Percentiles rank a stretch among this genome's conserved stretches.
Conservation (phyloP, 2,113 vertebrate species). For the Himantopus leucocephalus region DNA sequence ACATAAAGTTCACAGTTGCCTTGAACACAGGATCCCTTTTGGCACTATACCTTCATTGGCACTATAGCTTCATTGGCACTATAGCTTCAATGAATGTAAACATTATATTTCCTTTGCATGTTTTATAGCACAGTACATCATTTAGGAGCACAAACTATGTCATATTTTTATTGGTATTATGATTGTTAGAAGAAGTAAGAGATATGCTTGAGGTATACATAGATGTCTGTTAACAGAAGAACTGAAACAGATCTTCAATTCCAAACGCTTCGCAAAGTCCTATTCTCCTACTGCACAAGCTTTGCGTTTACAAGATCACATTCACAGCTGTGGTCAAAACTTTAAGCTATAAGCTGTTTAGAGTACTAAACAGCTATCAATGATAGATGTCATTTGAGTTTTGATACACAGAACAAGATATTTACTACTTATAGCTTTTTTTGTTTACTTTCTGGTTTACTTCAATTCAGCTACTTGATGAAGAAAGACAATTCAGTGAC, state of each 20-base stretch:
- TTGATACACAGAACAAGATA: background rate
- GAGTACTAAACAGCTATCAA: background rate
- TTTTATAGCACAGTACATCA: background rate
- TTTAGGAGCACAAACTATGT: background rate
- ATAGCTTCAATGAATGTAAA: background rate
- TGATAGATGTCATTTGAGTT: background rate
- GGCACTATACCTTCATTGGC: background rate
- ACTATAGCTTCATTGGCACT: background rate
- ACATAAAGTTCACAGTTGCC: background rate
- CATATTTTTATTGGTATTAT: background rate
- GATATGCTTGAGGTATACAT: background rate
- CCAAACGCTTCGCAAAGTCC: background rate
- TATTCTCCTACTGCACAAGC: rapidly evolving
- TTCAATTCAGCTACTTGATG: background rate
- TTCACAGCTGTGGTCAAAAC: background rate
- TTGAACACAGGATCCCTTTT: background rate
- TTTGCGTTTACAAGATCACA: background rate
- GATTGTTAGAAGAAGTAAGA: background rate
- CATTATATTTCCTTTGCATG: background rate
- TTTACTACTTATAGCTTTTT: background rate
- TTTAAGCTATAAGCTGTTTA: background rate
- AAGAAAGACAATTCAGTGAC: background rate
- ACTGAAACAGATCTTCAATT: background rate
- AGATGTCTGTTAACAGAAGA: background rate
- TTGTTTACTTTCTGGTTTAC: background rate